Evolutionary conservation across 2,797 vertebrate species (phyloP).

Genomic region (Pangasius djambal): DNA sequence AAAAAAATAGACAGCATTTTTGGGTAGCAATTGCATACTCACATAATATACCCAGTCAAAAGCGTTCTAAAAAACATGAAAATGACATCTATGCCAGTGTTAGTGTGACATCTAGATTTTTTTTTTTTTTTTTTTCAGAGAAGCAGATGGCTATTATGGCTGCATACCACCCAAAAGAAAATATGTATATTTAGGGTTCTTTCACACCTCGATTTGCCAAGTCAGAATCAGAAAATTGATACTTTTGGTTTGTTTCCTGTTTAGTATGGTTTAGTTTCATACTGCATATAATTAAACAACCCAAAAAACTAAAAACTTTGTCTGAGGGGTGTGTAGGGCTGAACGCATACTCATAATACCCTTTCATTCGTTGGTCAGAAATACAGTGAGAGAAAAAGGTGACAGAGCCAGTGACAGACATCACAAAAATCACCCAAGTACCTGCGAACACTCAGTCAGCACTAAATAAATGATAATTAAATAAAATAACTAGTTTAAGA

Average conservation of each 20-base stretch:
- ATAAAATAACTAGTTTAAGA: not conserved
- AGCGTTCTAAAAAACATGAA: conserved; percentile 2
- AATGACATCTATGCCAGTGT: not conserved
- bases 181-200: not conserved
- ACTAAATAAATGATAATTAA: not conserved
- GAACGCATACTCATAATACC: not conserved
- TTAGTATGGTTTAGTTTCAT: not conserved
- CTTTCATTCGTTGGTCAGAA: not conserved
- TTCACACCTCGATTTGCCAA: not conserved
- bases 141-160: not conserved
- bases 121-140: not conserved
- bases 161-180: not conserved
- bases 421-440: not conserved
- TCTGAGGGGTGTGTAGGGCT: not conserved
- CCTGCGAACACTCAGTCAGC: not conserved
- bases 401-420: not conserved
- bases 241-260: not conserved
- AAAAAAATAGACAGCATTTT: not conserved
- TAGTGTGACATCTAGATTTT: not conserved
- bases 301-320: not conserved
- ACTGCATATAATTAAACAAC: not conserved
- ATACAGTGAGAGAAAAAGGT: not conserved
- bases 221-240: not conserved
- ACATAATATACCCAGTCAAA: not conserved
- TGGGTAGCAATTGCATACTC: not conserved